Evolutionary conservation across 2,113 vertebrate species (phyloP), one percentile per base, ranked within the genome.

Genomic region (Terrapene triunguis): DNA sequence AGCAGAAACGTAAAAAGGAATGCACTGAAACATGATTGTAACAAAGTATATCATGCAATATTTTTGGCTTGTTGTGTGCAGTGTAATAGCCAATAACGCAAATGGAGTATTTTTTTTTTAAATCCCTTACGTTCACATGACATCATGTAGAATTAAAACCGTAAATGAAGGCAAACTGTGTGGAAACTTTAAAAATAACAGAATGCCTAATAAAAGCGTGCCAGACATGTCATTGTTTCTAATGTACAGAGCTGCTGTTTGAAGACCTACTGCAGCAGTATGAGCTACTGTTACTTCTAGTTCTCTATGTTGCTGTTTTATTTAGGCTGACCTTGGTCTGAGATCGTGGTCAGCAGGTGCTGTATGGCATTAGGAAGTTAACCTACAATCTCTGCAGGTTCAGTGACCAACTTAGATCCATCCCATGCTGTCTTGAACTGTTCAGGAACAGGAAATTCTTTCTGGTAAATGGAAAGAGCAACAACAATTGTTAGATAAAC

Each of bases 351-450:
- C 88, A 90, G 89, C 87, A 27, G 89, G 78, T 59, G 89, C 74
- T 29, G 14, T 51, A 5, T 85, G 94, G 91, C 5, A 0, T 54
- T 55, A 87, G 90, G 91, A 93, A 74, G 84, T 99, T 98, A 99
- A 88, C 98, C 99, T 96, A 99, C 98, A 7, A 99, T 99, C 98
- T 99, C 99, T 74, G 99, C 99, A 88, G 99, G 99, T 95, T 99
- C 99, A 87, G 99, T 99, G 98, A 99, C 98, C 98, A 99, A 97
- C 97, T 99, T 99, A 94, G 99, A 99, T 87, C 99, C 99, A 86
- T 99, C 98, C 99, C 99, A 99, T 11, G 99, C 95, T 7, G 99
- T 99, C 98, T 99, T 99, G 98, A 99, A 99, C 98, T 99, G 99
- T 97, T 99, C 99, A 16, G 99, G 99, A 96, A 99, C 98, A 8